Percentiles rank a stretch among this genome's conserved stretches.
These are phyloP conservation scores for Dugesia japonica DNA, from an alignment of 2,888 invertebrate genomes.

Conservation along the genomic window DNA sequence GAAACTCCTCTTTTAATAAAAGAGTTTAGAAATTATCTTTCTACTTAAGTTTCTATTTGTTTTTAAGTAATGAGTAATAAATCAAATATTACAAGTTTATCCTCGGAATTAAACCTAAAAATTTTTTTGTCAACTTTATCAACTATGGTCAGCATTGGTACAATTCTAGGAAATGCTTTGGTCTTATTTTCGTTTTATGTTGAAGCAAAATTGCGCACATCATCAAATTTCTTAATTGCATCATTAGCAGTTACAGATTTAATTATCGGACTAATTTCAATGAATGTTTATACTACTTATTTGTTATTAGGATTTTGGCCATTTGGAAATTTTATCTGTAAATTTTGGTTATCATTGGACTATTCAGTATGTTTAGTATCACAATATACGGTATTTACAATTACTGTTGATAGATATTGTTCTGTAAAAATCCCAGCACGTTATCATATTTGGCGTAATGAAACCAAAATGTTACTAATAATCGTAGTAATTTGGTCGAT, in stretches of 20 bases:
- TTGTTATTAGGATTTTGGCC: constrained; percentile 90
- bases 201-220: constrained; percentile 73
- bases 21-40: too few species aligned
- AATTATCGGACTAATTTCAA: constrained; percentile 86
- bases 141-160: not conserved
- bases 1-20: too few species aligned
- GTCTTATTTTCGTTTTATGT: constrained; percentile 84
- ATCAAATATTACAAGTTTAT: not conserved
- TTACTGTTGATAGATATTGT: constrained; percentile 92
- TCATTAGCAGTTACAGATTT: constrained; percentile 90
- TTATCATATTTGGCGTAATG: constrained; percentile 87
- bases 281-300: constrained; percentile 96
- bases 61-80: not conserved
- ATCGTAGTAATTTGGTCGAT: constrained; percentile 89
- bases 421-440: constrained; percentile 93
- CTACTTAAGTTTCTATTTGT: too few species aligned
- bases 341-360: constrained; percentile 92
- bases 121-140: not conserved
- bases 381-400: constrained; percentile 94
- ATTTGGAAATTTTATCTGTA: constrained; percentile 79
- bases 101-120: not conserved
- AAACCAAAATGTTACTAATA: constrained; percentile 79
- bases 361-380: constrained; percentile 96
- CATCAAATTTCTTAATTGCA: constrained; percentile 96
- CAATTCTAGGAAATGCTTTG: constrained; percentile 66